Conservation (phyloP, 2,888 invertebrate species). For the Melolontha melolontha region DNA sequence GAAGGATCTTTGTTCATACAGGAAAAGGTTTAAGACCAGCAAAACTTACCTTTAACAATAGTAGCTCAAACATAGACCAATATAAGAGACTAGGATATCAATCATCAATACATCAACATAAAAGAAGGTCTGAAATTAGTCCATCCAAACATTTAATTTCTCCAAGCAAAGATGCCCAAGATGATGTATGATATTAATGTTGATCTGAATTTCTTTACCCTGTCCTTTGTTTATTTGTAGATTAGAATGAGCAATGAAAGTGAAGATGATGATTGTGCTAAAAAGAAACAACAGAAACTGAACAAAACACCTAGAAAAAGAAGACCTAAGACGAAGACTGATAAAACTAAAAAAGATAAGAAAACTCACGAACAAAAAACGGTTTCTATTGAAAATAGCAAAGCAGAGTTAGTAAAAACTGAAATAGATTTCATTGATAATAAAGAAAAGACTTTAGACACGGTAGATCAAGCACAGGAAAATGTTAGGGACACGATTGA, state of each 20-base stretch:
- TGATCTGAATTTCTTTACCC: background rate
- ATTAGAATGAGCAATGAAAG: conserved; percentile 54
- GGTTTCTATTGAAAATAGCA: background rate
- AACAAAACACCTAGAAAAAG: conserved; percentile 49
- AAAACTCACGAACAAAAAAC: conserved; percentile 1
- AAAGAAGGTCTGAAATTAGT: conserved; percentile 57
- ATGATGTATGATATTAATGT: conserved; percentile 54
- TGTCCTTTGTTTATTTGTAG: conserved; percentile 22
- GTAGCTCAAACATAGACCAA: conserved; percentile 64
- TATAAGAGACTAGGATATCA: conserved; percentile 64
- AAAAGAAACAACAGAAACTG: conserved; percentile 47
- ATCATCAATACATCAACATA: conserved; percentile 50
- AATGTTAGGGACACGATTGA: conserved; percentile 44
- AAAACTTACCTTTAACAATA: conserved; percentile 70
- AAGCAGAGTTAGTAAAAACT: conserved; percentile 5
- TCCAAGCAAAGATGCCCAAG: conserved; percentile 59
- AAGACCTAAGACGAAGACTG: conserved; percentile 46
- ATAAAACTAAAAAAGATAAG: conserved; percentile 24
- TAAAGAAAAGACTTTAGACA: conserved; percentile 38
- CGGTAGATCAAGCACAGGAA: conserved; percentile 20
- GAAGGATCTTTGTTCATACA: conserved; percentile 79
- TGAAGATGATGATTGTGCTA: conserved; percentile 56
- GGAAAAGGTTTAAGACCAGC: conserved; percentile 77
- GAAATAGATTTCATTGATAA: conserved; percentile 22
- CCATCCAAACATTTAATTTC: conserved; percentile 58